Percentiles rank a stretch among this genome's conserved stretches.
These are phyloP conservation scores for Mesitornis unicolor DNA, from an alignment of 2,113 vertebrate species.

Conservation along the genomic window DNA sequence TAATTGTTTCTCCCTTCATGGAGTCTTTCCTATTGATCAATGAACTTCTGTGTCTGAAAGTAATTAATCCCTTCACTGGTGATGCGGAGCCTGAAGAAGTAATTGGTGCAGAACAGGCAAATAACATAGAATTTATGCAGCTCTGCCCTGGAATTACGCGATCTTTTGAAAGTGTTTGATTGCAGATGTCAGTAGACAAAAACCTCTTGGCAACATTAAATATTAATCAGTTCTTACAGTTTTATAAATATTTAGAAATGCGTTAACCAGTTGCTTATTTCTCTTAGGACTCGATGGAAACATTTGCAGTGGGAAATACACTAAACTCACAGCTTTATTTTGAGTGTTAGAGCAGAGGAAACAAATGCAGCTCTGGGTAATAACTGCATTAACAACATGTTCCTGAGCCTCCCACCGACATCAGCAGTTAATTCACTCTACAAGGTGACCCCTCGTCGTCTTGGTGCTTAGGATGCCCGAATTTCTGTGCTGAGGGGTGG, in stretches of 20 bases:
- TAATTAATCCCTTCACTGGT: constrained; percentile 7
- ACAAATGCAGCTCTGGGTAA: background rate
- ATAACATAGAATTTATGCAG: background rate
- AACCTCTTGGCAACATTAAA: constrained; percentile 61
- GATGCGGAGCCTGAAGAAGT: background rate
- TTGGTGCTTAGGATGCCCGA: accelerated
- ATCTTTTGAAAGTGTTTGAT: background rate
- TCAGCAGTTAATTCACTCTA: too few relatives aligned
- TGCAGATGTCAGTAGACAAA: constrained; percentile 51
- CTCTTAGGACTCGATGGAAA: background rate
- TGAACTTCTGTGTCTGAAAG: background rate
- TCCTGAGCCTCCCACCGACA: too few relatives aligned
- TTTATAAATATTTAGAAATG: constrained; percentile 55
- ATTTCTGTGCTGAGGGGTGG: accelerated
- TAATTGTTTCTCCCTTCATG: background rate
- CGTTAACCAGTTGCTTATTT: constrained; percentile 13
- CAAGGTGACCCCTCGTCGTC: too few relatives aligned
- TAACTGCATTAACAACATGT: too few relatives aligned
- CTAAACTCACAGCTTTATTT: background rate
- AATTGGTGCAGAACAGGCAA: constrained; percentile 32
- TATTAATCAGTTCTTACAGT: constrained; percentile 11
- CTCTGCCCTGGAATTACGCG: constrained; percentile 4
- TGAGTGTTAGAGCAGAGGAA: background rate
- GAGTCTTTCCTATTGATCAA: background rate
- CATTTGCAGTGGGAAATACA: constrained; percentile 3